Conservation (phyloP, 37 sponge, comb jelly and placozoan genomes). For the Trichoplax adhaerens region DNA sequence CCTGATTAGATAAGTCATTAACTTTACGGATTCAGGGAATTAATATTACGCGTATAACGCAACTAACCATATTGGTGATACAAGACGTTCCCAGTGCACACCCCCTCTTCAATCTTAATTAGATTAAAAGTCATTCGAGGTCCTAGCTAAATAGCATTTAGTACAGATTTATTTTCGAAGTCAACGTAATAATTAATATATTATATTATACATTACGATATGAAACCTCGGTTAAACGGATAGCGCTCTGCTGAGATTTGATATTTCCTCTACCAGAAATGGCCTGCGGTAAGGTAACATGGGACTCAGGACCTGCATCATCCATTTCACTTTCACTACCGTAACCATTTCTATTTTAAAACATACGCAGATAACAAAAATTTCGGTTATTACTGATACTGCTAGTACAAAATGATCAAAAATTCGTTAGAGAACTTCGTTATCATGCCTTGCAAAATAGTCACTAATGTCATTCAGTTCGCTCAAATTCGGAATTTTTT, state of each 20-base stretch:
- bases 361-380: too few relatives aligned
- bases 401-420: too few relatives aligned
- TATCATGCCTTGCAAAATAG: slow-evolving; percentile 16
- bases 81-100: slow-evolving; percentile 66
- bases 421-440: too few relatives aligned
- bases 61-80: slow-evolving; percentile 54
- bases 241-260: slow-evolving; percentile 37
- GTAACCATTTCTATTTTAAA: slow-evolving; percentile 18
- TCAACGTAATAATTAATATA: not conserved
- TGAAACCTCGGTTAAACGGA: slow-evolving; percentile 52
- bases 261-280: slow-evolving; percentile 54
- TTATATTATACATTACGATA: not conserved
- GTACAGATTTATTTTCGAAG: not conserved
- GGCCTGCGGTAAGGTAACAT: slow-evolving; percentile 49
- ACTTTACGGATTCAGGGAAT: not conserved
- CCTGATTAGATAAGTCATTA: too few relatives aligned
- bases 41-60: not conserved
- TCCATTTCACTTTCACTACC: slow-evolving; percentile 57
- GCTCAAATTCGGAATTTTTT: slow-evolving; percentile 42
- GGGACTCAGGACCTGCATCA: slow-evolving; percentile 22
- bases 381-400: too few relatives aligned
- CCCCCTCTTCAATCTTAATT: slow-evolving; percentile 54
- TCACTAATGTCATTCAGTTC: slow-evolving; percentile 62
- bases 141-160: slow-evolving; percentile 35
- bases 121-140: slow-evolving; percentile 57